A percentile compares a stretch with the other conserved stretches of the same genome.
Conservation (phyloP, 2,113 vertebrate genomes). For the Halichoeres trimaculatus region DNA sequence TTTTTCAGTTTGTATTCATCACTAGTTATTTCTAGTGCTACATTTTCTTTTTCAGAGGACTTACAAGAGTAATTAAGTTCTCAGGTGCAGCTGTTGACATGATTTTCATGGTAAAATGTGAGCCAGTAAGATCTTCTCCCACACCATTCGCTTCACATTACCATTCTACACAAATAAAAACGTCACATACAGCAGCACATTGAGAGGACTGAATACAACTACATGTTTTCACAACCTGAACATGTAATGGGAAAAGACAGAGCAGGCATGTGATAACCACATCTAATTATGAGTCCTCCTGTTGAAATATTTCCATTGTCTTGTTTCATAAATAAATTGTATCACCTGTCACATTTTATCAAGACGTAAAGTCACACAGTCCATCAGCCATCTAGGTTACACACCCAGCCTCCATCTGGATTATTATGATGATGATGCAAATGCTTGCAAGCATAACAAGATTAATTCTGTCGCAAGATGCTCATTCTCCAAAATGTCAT, state of each 20-base stretch:
- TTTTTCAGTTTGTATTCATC: no score
- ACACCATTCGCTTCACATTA: neutral
- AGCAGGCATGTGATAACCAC: slow-evolving; percentile 4
- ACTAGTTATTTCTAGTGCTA: no score
- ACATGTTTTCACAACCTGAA: slow-evolving; percentile 8
- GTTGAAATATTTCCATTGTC: slow-evolving; percentile 60
- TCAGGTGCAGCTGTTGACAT: neutral
- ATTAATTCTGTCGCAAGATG: slow-evolving; percentile 48
- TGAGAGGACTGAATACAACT: neutral
- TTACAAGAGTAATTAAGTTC: neutral
- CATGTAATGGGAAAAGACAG: slow-evolving; percentile 40
- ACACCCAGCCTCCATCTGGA: slow-evolving; percentile 38
- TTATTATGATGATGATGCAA: slow-evolving; percentile 34
- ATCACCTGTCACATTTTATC: slow-evolving; percentile 56
- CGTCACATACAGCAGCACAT: neutral
- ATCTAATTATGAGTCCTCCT: slow-evolving; percentile 15
- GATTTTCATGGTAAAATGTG: slow-evolving; percentile 2
- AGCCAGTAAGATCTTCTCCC: neutral
- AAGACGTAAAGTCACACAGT: slow-evolving; percentile 45
- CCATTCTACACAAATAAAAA: neutral
- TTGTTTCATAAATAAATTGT: slow-evolving; percentile 56
- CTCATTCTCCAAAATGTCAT: slow-evolving; percentile 44
- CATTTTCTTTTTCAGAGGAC: neutral
- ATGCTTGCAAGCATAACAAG: slow-evolving; percentile 38
- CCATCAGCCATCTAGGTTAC: slow-evolving; percentile 50